phyloP scores from a whole-genome alignment of 35 echinoderm and acorn worm genomes.

The Lytechinus variegatus region DNA sequence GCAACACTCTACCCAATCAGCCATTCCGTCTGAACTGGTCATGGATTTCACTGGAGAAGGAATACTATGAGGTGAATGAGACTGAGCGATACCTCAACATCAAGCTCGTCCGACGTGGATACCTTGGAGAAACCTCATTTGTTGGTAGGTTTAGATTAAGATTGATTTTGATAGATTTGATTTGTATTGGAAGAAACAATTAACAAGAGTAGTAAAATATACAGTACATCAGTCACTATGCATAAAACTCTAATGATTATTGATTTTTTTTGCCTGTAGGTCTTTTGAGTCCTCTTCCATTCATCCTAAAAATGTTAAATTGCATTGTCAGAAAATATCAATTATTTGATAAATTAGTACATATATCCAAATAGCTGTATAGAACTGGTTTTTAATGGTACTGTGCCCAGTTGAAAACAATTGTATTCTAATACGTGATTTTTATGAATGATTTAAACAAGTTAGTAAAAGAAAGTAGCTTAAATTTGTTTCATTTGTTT shows the following conservation, averaged over 20 bases:
- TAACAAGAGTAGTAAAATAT: not conserved
- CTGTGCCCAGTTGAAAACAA: no score
- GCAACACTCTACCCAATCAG: constrained; percentile 88
- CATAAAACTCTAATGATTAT: not conserved
- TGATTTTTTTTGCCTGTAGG: no score
- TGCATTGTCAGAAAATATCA: no score
- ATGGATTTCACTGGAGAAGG: constrained; percentile 92
- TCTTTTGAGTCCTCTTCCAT: no score
- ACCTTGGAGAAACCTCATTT: constrained; percentile 98
- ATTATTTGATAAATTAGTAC: no score
- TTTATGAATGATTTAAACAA: no score
- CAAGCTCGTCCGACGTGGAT: constrained; percentile 82
- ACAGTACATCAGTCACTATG: not conserved
- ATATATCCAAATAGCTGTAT: no score
- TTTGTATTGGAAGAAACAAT: not conserved
- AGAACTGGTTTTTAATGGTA: no score
- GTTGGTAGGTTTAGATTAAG: constrained; percentile 77
- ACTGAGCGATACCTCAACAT: constrained; percentile 73
- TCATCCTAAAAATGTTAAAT: no score
- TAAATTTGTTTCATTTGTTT: not conserved
- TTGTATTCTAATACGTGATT: no score
- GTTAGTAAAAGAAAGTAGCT: no score
- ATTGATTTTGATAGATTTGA: not conserved
- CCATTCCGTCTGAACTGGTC: constrained; percentile 96
- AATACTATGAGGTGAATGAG: constrained; percentile 96